phyloP scores from a whole-genome alignment of 2,797 vertebrate genomes.

The Buceros bicornis region DNA sequence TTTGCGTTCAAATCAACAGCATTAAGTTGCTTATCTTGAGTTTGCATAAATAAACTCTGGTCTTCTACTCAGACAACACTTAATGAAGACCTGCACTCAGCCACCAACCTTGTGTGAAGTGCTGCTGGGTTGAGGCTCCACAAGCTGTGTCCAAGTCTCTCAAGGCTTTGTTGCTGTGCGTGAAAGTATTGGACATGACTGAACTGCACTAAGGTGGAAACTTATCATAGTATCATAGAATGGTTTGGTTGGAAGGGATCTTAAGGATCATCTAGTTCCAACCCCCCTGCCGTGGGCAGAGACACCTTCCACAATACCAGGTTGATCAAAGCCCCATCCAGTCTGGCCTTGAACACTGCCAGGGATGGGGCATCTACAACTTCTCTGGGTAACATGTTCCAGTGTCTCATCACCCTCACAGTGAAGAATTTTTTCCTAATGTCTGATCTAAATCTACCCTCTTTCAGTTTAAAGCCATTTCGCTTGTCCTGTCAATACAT shows the following conservation, averaged over 20 bases:
- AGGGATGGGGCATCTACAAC: not conserved
- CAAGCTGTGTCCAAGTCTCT: not conserved
- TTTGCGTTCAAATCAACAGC: conserved; percentile 72
- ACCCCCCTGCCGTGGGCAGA: not conserved
- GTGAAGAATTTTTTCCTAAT: not conserved
- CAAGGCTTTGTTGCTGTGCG: not conserved
- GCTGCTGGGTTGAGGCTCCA: not conserved
- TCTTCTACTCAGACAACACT: conserved; percentile 48
- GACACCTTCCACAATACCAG: not conserved
- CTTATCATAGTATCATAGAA: not conserved
- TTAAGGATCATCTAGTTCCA: not conserved
- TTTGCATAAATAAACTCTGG: conserved; percentile 53
- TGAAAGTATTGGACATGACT: not conserved
- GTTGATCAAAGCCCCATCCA: not conserved
- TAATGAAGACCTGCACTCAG: conserved; percentile 14
- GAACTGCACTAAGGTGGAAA: not conserved
- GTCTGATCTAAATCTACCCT: not conserved
- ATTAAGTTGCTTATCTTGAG: conserved; percentile 74
- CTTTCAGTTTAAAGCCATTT: not conserved
- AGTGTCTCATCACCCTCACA: not conserved
- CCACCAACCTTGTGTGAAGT: not conserved
- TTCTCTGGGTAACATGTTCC: not conserved
- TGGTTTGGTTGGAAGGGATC: not conserved
- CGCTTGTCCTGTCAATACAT: not conserved
- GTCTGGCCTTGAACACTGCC: not conserved